These are phyloP conservation scores for Ormyrus pomaceus DNA, from an alignment of 2,888 invertebrate genomes.

Conservation along the genomic window DNA sequence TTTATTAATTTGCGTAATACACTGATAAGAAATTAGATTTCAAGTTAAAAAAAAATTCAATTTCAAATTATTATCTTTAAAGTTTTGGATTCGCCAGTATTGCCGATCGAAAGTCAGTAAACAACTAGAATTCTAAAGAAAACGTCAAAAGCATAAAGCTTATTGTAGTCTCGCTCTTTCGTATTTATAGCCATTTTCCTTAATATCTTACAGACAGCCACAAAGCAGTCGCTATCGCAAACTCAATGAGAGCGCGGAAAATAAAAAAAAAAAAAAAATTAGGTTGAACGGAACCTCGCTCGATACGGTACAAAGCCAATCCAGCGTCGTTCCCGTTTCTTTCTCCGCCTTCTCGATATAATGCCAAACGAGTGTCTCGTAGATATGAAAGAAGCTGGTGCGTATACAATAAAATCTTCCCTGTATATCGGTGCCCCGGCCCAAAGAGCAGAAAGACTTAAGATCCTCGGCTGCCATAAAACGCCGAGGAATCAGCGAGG, in stretches of 20 bases:
- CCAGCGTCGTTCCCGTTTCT: background rate
- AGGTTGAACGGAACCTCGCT: constrained; percentile 11
- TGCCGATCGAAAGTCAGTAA: too few relatives aligned
- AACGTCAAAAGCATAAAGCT: too few relatives aligned
- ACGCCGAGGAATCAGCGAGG: background rate
- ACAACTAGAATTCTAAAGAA: too few relatives aligned
- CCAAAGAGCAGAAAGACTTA: background rate
- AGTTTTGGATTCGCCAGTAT: too few relatives aligned
- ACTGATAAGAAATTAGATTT: too few relatives aligned
- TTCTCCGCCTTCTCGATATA: background rate
- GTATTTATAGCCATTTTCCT: too few relatives aligned
- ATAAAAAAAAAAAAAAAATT: constrained; percentile 3
- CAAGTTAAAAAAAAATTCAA: too few relatives aligned
- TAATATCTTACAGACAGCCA: background rate
- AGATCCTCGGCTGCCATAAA: background rate
- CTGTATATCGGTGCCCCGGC: too few relatives aligned
- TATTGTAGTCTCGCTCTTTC: too few relatives aligned
- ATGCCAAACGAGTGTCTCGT: constrained; percentile 1
- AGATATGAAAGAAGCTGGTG: background rate
- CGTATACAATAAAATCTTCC: too few relatives aligned
- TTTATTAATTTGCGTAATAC: too few relatives aligned
- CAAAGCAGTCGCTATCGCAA: background rate
- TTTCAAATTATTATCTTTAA: too few relatives aligned
- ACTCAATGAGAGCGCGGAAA: background rate
- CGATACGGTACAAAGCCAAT: background rate